Conservation (phyloP, 2,797 vertebrate species). For the Clangula hyemalis region DNA sequence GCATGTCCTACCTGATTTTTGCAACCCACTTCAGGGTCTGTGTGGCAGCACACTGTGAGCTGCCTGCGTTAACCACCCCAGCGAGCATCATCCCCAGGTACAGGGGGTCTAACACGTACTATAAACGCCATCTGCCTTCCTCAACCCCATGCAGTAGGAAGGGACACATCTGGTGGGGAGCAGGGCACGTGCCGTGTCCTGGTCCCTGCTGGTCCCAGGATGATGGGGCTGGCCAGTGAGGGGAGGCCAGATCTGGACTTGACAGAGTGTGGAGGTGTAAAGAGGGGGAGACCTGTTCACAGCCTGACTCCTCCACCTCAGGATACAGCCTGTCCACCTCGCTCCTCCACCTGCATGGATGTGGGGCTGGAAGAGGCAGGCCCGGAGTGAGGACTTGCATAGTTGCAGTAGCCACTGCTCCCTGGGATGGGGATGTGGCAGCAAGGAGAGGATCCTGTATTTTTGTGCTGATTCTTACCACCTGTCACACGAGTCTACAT, state of each 20-base stretch:
- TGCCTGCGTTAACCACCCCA: background rate
- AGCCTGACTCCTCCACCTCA: background rate
- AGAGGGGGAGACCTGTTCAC: background rate
- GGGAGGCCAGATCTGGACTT: accelerated
- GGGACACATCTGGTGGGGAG: background rate
- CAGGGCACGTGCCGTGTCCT: accelerated
- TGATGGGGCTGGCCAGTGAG: accelerated
- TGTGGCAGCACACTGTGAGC: accelerated
- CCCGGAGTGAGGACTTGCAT: accelerated
- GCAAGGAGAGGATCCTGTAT: background rate
- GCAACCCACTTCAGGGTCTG: background rate
- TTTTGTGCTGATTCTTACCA: background rate
- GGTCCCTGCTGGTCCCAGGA: background rate
- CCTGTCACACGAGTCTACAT: background rate
- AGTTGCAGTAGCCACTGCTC: background rate
- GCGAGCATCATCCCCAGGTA: background rate
- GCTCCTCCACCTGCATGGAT: background rate
- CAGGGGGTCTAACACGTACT: accelerated
- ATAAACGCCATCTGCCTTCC: background rate
- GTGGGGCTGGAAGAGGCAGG: background rate
- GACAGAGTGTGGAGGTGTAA: background rate
- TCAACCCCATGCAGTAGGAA: background rate
- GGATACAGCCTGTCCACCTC: background rate
- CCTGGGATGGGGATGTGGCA: background rate
- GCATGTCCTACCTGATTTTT: accelerated